Evolutionary conservation across 2,113 vertebrate species (phyloP), one percentile per base, ranked within the genome.

Genomic region (Oreochromis tanganicae): DNA sequence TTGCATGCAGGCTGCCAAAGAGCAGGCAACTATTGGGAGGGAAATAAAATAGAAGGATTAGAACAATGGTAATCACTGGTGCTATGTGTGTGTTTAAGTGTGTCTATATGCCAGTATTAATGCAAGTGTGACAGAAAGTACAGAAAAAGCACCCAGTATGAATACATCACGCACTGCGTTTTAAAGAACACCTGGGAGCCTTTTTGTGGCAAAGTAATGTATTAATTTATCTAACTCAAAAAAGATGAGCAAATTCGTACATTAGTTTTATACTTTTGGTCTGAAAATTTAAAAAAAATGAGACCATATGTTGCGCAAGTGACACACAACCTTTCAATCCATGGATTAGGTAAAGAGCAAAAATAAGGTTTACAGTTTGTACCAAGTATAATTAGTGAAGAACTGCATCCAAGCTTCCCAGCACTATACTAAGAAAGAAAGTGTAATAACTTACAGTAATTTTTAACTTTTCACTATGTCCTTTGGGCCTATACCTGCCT

Each of bases 1-100:
- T 96, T 96, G 95, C 96, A 96, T 96, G 93, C 91, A 86, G 85
- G 90, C 95, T 96, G 94, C 95, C 95, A 96, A 95, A 95, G 93
- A 95, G 91, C 92, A 91, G 82, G 82, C 90, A 95, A 86, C 86
- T 83, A 94, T 93, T 87, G 92, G 90, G 93, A 95, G 89, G 91
- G 87, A 95, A 94, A 95, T 95, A 94, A 95, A 96, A 96, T 94
- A 95, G 95, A 96, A 94, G 94, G 93, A 95, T 95, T 96, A 94
- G 92, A 96, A 96, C 95, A 95, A 96, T 96, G 91, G 94, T 95
- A 95, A 95, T 95, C 91, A 94, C 84, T 89, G 81, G 38, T 93
- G 86, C 88, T 73, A 83, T 83, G 78, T 81, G 87, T 43, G 24
- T 66, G 85, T 82, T 83, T 81, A 85, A 63, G 71, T 85, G 82